Percentiles rank a stretch among this genome's conserved stretches.
phyloP scores from a whole-genome alignment of 2,888 invertebrate genomes.

The Sphaeridia pumilis region DNA sequence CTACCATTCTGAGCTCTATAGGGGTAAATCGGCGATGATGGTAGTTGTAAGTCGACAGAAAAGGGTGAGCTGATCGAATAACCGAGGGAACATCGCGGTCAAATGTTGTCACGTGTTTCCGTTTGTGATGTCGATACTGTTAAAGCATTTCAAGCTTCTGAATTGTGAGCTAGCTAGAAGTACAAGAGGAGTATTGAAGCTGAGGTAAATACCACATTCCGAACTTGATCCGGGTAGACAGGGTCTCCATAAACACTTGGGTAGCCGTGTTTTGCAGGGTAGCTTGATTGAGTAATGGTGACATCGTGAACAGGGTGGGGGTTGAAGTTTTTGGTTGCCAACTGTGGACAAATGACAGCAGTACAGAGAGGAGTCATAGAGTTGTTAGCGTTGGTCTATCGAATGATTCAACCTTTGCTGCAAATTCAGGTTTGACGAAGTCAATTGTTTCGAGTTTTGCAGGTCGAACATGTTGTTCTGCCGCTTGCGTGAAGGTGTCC shows the following conservation, averaged over 20 bases:
- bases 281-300: constrained; percentile 14
- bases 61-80: constrained; percentile 16
- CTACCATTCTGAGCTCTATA: constrained; percentile 4
- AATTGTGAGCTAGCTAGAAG: not conserved
- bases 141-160: not conserved
- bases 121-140: not conserved
- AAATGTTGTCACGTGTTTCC: constrained; percentile 12
- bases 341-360: not conserved
- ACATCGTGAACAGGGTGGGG: constrained; percentile 14
- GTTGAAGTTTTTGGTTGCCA: constrained; percentile 5
- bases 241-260: constrained; percentile 15
- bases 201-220: constrained; percentile 14
- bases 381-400: too few relatives aligned
- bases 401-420: constrained; percentile 10
- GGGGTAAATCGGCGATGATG: constrained; percentile 13
- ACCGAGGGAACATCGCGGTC: constrained; percentile 12
- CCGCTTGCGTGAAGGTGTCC: too few relatives aligned
- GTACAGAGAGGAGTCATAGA: too few relatives aligned
- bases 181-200: not conserved
- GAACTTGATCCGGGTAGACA: constrained; percentile 2
- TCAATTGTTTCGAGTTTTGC: constrained; percentile 4
- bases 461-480: constrained; percentile 2
- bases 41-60: constrained; percentile 5
- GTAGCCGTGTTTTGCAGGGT: constrained; percentile 8
- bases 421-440: constrained; percentile 17